Evolutionary conservation across 1,140 invertebrate genomes (phyloP).

Genomic region (Pararge aegeria): DNA sequence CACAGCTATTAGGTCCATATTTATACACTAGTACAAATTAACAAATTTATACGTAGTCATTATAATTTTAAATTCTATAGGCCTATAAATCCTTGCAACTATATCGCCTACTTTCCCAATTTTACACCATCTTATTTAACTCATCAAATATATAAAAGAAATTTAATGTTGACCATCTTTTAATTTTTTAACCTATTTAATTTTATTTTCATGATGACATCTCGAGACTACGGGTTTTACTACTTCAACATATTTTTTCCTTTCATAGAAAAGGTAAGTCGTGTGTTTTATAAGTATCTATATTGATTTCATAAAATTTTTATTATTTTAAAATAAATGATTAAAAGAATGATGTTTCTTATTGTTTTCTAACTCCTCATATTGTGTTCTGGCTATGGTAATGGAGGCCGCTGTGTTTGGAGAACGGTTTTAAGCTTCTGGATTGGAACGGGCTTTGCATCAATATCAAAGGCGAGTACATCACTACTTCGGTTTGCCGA

Average conservation of each 20-base stretch:
- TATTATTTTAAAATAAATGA: constrained; percentile 17
- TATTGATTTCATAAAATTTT: neutral
- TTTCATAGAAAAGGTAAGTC: constrained; percentile 21
- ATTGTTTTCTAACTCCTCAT: no score
- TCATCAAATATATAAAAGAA: neutral
- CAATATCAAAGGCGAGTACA: no score
- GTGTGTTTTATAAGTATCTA: constrained; percentile 1
- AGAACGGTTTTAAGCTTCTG: no score
- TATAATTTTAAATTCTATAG: no score
- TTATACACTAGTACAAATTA: no score
- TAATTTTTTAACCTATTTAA: constrained; percentile 17
- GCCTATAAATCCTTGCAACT: no score
- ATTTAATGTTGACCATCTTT: neutral
- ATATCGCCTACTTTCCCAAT: neutral
- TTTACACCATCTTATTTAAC: neutral
- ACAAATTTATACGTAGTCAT: no score
- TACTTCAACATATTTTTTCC: constrained; percentile 17
- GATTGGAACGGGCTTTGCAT: no score
- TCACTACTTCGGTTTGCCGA: no score
- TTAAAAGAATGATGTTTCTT: neutral
- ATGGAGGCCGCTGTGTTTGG: no score
- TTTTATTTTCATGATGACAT: constrained; percentile 26
- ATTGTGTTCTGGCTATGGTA: no score
- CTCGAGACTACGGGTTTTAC: constrained; percentile 16
- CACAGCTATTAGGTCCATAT: no score